A percentile compares a stretch with the other conserved stretches of the same genome.
Evolutionary conservation across 2,888 invertebrate species (phyloP).

Genomic region (Heliconius charithonia): DNA sequence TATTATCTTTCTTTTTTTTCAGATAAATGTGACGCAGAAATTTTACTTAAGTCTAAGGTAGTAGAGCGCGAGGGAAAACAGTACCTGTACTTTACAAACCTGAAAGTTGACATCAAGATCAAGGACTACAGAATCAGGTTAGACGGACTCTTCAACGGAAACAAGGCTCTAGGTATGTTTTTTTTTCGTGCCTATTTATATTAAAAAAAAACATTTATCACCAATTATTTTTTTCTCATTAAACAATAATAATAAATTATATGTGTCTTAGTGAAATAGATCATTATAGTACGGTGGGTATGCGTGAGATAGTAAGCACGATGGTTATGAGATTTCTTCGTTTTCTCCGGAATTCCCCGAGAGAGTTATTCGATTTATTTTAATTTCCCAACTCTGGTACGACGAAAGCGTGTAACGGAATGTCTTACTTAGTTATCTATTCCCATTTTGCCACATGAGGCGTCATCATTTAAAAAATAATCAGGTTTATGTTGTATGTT

Average conservation of each 20-base stretch:
- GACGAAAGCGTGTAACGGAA: no score
- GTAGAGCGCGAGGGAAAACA: slow-evolving; percentile 70
- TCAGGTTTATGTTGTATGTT: no score
- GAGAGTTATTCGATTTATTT: no score
- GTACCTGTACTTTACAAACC: slow-evolving; percentile 76
- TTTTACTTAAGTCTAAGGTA: slow-evolving; percentile 69
- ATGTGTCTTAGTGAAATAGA: background rate
- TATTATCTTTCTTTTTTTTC: slow-evolving; percentile 54
- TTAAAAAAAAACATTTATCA: background rate
- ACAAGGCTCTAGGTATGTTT: slow-evolving; percentile 79
- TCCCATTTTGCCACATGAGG: no score
- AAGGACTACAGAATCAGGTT: slow-evolving; percentile 82
- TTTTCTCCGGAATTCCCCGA: no score
- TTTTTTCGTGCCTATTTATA: background rate
- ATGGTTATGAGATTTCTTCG: background rate
- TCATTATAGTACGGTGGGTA: no score
- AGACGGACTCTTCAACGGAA: slow-evolving; percentile 85
- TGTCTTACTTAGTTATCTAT: no score
- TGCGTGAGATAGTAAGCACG: background rate
- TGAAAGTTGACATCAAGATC: slow-evolving; percentile 79
- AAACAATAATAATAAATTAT: background rate
- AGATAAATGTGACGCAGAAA: slow-evolving; percentile 81
- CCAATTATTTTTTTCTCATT: background rate
- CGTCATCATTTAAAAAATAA: no score
- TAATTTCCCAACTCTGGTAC: no score